These are phyloP conservation scores for Dioctria linearis DNA, from an alignment of 2,888 invertebrate genomes.

Conservation along the genomic window DNA sequence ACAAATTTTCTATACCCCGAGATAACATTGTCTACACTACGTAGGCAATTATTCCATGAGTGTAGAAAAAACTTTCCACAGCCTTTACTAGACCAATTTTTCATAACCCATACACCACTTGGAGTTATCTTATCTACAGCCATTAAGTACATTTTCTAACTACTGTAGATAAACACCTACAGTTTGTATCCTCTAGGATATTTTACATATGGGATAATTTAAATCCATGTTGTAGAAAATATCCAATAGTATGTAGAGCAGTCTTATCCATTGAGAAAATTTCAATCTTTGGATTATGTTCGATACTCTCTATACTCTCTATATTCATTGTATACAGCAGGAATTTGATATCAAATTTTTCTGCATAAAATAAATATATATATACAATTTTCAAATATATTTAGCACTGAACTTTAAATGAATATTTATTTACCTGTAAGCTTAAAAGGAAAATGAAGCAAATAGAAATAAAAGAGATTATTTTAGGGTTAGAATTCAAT, in stretches of 20 bases:
- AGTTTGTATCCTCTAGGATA: not conserved
- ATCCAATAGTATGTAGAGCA: not conserved
- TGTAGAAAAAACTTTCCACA: not conserved
- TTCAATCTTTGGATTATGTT: not conserved
- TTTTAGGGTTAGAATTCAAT: not conserved
- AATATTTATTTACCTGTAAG: not conserved
- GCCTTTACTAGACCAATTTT: not conserved
- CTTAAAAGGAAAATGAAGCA: not conserved
- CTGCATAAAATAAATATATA: too few species aligned
- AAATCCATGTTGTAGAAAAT: not conserved
- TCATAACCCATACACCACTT: not conserved
- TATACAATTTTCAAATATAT: not conserved
- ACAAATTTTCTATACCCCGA: not conserved
- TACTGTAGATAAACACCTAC: not conserved
- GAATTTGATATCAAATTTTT: too few species aligned
- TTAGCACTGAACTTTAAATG: not conserved
- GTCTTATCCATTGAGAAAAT: not conserved
- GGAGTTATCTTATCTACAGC: not conserved
- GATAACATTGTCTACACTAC: not conserved
- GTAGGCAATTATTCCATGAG: not conserved
- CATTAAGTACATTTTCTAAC: not conserved
- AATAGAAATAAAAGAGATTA: not conserved
- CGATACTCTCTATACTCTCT: not conserved
- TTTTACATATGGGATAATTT: not conserved
- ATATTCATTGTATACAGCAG: not conserved